Evolutionary conservation across 2,797 vertebrate species (phyloP).

Genomic region (Merluccius polli): DNA sequence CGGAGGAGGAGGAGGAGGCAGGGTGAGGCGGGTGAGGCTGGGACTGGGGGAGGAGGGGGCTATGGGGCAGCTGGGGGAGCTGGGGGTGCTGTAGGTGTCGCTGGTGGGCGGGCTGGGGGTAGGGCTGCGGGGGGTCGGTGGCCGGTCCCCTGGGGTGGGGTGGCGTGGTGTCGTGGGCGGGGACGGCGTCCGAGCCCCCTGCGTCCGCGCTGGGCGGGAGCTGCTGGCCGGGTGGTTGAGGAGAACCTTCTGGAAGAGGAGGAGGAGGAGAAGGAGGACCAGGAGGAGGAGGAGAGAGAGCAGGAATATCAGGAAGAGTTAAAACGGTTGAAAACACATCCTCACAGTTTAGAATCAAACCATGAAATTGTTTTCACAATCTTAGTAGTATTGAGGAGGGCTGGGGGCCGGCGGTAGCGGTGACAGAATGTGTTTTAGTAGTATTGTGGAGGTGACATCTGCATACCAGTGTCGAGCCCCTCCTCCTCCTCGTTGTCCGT

Average conservation of each 20-base stretch:
- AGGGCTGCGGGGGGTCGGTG: constrained; percentile 44
- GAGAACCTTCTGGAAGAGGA: constrained; percentile 50
- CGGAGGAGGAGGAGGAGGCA: constrained; percentile 43
- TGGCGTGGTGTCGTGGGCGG: constrained; percentile 42
- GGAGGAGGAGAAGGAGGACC: background rate
- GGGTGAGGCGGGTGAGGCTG: constrained; percentile 36
- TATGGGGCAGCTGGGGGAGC: constrained; percentile 28
- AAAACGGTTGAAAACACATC: background rate
- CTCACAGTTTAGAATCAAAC: background rate
- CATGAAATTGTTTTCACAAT: no score
- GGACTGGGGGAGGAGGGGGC: constrained; percentile 32
- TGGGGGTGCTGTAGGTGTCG: constrained; percentile 29
- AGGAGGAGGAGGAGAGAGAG: background rate
- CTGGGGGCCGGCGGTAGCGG: no score
- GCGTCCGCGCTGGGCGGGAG: constrained; percentile 45
- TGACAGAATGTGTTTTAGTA: background rate
- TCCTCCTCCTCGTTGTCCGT: constrained; percentile 94
- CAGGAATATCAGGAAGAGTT: no score
- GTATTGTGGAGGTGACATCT: background rate
- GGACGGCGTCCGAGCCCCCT: constrained; percentile 30
- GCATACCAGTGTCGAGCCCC: constrained; percentile 77
- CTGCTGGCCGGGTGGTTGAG: constrained; percentile 48
- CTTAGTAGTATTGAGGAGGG: no score
- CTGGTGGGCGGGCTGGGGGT: constrained; percentile 34
- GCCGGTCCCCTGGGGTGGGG: background rate